Conservation (phyloP, 2,888 invertebrate genomes). For the Hirtodrosophila trivittata region DNA sequence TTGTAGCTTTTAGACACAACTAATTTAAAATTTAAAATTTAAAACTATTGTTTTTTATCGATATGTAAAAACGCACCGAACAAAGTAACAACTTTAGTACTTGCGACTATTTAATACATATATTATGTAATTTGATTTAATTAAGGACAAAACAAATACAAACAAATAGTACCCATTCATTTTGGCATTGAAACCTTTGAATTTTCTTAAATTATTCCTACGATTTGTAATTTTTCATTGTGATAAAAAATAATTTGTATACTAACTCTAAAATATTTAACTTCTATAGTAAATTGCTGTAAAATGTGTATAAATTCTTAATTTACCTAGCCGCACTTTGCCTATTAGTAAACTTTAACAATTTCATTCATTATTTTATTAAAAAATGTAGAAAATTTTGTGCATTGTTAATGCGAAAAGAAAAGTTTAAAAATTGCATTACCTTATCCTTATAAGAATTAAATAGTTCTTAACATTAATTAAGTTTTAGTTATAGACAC, state of each 20-base stretch:
- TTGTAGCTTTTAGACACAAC: conserved; percentile 68
- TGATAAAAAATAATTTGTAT: conserved; percentile 71
- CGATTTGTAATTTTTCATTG: conserved; percentile 68
- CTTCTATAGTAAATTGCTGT: conserved; percentile 59
- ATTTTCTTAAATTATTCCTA: conserved; percentile 57
- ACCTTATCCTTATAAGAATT: conserved; percentile 45
- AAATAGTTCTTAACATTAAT: conserved; percentile 59
- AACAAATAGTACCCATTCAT: conserved; percentile 55
- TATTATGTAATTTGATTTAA: conserved; percentile 61
- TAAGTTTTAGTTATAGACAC: conserved; percentile 70
- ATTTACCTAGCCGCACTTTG: conserved; percentile 71
- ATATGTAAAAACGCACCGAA: conserved; percentile 32
- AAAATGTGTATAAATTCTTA: conserved; percentile 50
- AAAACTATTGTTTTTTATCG: conserved; percentile 36
- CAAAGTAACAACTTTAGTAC: conserved; percentile 39
- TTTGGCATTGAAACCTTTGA: conserved; percentile 48
- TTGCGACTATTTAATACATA: conserved; percentile 35
- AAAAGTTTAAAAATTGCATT: conserved; percentile 57
- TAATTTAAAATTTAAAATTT: too few relatives aligned
- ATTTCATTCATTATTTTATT: conserved; percentile 61
- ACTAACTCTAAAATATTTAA: conserved; percentile 65
- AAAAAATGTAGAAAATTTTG: conserved; percentile 48
- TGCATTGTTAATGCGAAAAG: conserved; percentile 54
- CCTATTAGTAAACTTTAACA: conserved; percentile 65
- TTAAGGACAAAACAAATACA: conserved; percentile 33